These are phyloP conservation scores for Perca flavescens DNA, from an alignment of 2,113 vertebrate species.

Conservation along the genomic window DNA sequence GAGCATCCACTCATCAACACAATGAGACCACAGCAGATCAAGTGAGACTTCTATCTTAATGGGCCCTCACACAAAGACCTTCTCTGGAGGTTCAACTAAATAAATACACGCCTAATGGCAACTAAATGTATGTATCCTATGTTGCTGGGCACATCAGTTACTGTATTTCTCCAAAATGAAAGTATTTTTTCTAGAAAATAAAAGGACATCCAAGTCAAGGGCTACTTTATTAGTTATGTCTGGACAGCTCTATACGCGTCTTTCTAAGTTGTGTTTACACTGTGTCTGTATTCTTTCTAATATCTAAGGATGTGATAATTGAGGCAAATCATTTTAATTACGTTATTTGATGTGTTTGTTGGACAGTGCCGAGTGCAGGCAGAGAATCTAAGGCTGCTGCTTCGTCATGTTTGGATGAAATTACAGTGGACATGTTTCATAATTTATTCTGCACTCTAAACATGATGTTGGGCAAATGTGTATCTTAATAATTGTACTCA, in stretches of 20 bases:
- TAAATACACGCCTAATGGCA: not conserved
- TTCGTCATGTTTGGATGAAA: slow-evolving; percentile 8
- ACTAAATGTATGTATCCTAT: not conserved
- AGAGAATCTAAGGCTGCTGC: not conserved
- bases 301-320: not conserved
- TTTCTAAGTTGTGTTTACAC: not conserved
- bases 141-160: not conserved
- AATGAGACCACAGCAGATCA: not conserved
- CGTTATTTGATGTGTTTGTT: not conserved
- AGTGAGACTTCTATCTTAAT: not conserved
- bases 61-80: not conserved
- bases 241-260: not conserved
- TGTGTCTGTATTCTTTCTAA: too few species aligned
- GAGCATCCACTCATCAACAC: not conserved
- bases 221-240: too few species aligned
- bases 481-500: not conserved
- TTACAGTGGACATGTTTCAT: not conserved
- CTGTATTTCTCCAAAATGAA: slow-evolving; percentile 2
- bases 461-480: not conserved
- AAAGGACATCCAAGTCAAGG: not conserved
- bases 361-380: not conserved
- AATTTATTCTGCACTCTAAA: not conserved
- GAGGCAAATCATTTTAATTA: slow-evolving; percentile 4
- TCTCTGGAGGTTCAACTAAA: not conserved
- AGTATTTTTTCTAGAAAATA: not conserved